Conservation (phyloP, 2,113 vertebrate species). For the Hiodon alosoides region DNA sequence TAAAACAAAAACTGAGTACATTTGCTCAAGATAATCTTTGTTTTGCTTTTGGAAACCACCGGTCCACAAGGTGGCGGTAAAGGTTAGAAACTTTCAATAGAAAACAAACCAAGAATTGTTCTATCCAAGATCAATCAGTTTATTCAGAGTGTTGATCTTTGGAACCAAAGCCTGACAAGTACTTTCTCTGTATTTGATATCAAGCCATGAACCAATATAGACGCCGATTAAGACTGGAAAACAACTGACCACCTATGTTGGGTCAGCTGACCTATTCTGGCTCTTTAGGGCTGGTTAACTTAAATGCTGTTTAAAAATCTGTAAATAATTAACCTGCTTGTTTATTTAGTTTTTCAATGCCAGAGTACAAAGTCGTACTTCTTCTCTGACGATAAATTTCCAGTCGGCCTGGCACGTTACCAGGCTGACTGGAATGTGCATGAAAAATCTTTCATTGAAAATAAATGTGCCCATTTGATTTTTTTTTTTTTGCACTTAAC, state of each 20-base stretch:
- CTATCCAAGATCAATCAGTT: slow-evolving; percentile 1
- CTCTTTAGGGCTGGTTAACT: background rate
- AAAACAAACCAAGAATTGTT: background rate
- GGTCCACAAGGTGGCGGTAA: background rate
- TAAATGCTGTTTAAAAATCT: too few relatives aligned
- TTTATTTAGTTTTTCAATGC: too few relatives aligned
- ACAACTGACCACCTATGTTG: background rate
- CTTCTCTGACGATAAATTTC: too few relatives aligned
- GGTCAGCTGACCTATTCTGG: slow-evolving; percentile 8
- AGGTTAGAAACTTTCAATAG: background rate
- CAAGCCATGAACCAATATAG: background rate
- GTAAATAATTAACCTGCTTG: too few relatives aligned
- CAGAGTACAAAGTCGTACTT: too few relatives aligned
- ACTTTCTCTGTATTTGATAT: too few relatives aligned
- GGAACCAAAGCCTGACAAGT: background rate
- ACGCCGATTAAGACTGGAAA: background rate
- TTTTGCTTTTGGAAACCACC: background rate
- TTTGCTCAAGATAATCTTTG: background rate
- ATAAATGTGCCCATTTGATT: too few relatives aligned
- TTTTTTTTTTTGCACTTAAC: too few relatives aligned
- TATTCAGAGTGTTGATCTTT: slow-evolving; percentile 21
- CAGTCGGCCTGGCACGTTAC: too few relatives aligned
- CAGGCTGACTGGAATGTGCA: too few relatives aligned
- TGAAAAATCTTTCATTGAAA: too few relatives aligned
- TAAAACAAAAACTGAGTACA: background rate